Evolutionary conservation across 2,797 vertebrate species (phyloP).

Genomic region (Tympanoctomys barrerae): DNA sequence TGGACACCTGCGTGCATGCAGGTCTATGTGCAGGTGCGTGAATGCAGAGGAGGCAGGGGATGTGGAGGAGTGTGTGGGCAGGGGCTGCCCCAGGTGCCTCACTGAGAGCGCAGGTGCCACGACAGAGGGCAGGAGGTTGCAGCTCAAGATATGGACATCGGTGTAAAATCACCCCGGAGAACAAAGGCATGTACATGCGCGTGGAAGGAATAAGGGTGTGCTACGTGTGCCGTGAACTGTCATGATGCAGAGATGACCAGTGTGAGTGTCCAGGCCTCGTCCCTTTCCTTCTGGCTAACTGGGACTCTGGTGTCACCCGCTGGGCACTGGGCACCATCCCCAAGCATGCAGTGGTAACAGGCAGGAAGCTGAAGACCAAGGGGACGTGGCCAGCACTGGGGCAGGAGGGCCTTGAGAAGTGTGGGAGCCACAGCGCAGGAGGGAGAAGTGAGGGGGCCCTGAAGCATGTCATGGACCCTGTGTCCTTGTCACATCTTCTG

Average conservation of each 20-base stretch:
- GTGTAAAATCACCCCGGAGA: not conserved
- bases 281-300: not conserved
- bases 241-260: fast-evolving
- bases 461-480: not conserved
- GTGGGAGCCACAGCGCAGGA: too few species aligned
- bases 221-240: fast-evolving
- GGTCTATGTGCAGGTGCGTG: fast-evolving
- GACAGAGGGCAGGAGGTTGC: not conserved
- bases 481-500: not conserved
- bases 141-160: fast-evolving
- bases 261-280: fast-evolving
- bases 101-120: not conserved
- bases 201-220: fast-evolving
- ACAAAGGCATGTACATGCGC: fast-evolving
- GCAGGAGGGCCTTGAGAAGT: not conserved
- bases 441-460: not conserved
- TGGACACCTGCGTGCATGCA: fast-evolving
- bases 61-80: not conserved
- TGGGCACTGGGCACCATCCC: not conserved
- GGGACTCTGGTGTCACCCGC: not conserved
- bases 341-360: fast-evolving
- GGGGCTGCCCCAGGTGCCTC: not conserved
- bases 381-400: not conserved
- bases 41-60: not conserved
- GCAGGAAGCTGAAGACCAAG: not conserved